phyloP scores from a whole-genome alignment of 2,113 vertebrate genomes.

The Apistogramma diplotaenia region DNA sequence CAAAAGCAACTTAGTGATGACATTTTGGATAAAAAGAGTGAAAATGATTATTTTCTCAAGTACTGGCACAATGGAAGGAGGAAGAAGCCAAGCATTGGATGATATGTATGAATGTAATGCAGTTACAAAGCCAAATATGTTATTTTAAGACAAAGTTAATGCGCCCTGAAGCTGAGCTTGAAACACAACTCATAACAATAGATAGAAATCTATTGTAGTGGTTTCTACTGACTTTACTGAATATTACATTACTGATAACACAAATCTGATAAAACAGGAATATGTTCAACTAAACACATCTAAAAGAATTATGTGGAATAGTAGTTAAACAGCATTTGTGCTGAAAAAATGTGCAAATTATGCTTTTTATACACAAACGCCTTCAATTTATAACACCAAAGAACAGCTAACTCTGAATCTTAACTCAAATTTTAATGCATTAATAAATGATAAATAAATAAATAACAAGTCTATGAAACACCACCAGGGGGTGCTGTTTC shows the following conservation, averaged over 20 bases:
- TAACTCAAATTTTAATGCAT: no score
- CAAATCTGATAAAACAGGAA: neutral
- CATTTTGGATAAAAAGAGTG: neutral
- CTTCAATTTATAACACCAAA: neutral
- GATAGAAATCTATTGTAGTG: neutral
- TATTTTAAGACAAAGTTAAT: neutral
- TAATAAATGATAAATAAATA: no score
- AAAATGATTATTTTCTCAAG: neutral
- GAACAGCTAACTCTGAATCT: neutral
- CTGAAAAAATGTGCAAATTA: neutral
- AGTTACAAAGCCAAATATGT: neutral
- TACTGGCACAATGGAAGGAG: neutral
- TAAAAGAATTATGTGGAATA: neutral
- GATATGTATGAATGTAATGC: neutral
- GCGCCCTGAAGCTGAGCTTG: neutral
- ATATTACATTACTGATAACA: neutral
- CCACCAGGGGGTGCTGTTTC: slow-evolving; percentile 50
- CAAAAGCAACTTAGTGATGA: neutral
- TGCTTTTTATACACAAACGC: neutral
- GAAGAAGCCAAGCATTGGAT: neutral
- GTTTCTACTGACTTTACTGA: neutral
- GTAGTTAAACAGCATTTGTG: neutral
- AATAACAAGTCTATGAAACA: neutral
- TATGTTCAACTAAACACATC: neutral
- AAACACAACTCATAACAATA: neutral